Conservation (phyloP, 2,888 invertebrate species). For the Pteria penguin region DNA sequence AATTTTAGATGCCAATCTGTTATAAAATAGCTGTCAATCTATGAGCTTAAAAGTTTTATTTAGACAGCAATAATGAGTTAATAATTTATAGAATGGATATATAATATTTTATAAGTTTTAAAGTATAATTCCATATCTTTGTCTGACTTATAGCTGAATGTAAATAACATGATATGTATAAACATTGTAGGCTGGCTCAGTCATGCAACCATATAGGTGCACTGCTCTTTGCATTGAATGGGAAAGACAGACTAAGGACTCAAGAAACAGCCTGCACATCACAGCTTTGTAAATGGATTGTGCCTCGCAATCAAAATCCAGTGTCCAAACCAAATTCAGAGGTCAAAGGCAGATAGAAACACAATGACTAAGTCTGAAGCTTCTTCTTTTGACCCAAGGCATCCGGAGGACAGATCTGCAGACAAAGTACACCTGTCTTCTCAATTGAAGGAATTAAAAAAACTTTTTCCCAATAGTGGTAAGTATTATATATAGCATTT, state of each 20-base stretch:
- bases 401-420: constrained; percentile 19
- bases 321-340: background rate
- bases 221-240: constrained; percentile 13
- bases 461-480: constrained; percentile 14
- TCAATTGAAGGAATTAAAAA: constrained; percentile 11
- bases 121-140: constrained; percentile 4
- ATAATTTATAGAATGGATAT: too few relatives aligned
- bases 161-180: too few relatives aligned
- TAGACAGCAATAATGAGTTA: too few relatives aligned
- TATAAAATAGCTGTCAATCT: too few relatives aligned
- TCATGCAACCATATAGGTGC: constrained; percentile 17
- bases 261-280: background rate
- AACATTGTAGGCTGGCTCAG: too few relatives aligned
- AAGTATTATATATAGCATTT: too few relatives aligned
- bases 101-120: too few relatives aligned
- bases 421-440: too few relatives aligned
- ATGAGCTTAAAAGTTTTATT: too few relatives aligned
- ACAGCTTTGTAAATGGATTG: background rate
- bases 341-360: background rate
- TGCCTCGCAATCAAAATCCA: background rate
- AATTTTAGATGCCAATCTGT: too few relatives aligned
- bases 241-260: background rate
- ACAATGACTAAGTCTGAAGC: too few relatives aligned
- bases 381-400: constrained; percentile 18
- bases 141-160: too few relatives aligned